Conservation (phyloP, 2,797 vertebrate species). For the Mus minutoides region DNA sequence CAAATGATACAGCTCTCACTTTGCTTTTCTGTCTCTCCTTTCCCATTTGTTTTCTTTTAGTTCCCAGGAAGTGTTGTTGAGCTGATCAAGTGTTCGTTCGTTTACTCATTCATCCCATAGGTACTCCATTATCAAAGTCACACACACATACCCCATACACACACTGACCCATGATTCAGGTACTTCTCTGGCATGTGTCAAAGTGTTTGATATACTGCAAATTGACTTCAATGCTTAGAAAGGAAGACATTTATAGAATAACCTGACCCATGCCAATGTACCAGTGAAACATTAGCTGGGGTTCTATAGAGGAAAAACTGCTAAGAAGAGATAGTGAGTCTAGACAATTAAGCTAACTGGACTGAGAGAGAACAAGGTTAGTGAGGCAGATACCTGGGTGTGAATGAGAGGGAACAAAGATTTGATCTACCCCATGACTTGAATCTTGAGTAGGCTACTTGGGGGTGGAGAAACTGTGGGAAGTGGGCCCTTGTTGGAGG, state of each 20-base stretch:
- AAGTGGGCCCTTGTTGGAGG: background rate
- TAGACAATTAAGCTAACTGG: background rate
- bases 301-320: background rate
- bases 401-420: background rate
- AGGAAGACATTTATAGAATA: conserved; percentile 14
- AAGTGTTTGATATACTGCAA: conserved; percentile 11
- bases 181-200: conserved; percentile 29
- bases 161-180: background rate
- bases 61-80: conserved; percentile 15
- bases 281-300: conserved; percentile 19
- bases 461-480: background rate
- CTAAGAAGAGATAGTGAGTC: background rate
- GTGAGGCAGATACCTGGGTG: background rate
- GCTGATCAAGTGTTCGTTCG: background rate
- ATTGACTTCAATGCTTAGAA: conserved; percentile 26
- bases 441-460: background rate
- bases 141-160: background rate
- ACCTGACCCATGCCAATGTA: background rate
- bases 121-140: background rate
- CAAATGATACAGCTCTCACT: background rate
- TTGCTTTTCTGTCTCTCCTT: background rate
- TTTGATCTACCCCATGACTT: background rate
- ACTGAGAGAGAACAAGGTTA: background rate
- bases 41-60: background rate
- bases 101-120: background rate